Percentiles rank a stretch among this genome's conserved stretches.
phyloP scores from a whole-genome alignment of 2,888 invertebrate genomes.

The Callinectes sapidus region DNA sequence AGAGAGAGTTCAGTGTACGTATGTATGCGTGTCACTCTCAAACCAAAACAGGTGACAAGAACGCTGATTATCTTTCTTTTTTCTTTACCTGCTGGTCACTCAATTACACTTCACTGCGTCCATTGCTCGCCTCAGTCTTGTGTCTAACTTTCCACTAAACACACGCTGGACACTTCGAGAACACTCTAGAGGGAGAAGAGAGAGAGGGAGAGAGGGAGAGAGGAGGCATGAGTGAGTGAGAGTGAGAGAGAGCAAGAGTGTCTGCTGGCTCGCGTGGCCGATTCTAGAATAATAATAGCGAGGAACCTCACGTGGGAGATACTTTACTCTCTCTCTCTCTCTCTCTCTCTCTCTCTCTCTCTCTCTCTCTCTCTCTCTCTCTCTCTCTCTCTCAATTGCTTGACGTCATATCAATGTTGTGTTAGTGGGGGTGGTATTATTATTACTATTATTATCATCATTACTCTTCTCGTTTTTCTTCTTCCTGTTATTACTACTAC shows the following conservation, averaged over 20 bases:
- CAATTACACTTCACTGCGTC: neutral
- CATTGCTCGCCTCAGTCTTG: neutral
- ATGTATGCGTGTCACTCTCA: too few relatives aligned
- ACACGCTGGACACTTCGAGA: neutral
- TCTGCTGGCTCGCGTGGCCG: neutral
- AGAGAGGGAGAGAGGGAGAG: neutral
- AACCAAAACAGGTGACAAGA: neutral
- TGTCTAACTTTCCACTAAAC: neutral
- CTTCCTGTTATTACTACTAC: neutral
- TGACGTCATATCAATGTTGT: neutral
- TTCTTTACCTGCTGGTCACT: neutral
- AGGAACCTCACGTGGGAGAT: neutral
- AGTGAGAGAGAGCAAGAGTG: neutral
- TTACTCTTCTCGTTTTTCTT: neutral
- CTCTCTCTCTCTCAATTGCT: neutral
- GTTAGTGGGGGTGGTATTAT: neutral
- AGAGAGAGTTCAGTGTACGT: neutral
- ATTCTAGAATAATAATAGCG: neutral
- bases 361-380: constrained; percentile 8
- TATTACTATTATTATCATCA: neutral
- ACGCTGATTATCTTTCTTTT: neutral
- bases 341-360: constrained; percentile 35
- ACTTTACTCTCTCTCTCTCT: neutral
- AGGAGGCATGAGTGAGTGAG: neutral
- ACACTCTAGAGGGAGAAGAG: neutral